Conservation (phyloP, 2,888 invertebrate genomes). For the Muschampia plurimacula region DNA sequence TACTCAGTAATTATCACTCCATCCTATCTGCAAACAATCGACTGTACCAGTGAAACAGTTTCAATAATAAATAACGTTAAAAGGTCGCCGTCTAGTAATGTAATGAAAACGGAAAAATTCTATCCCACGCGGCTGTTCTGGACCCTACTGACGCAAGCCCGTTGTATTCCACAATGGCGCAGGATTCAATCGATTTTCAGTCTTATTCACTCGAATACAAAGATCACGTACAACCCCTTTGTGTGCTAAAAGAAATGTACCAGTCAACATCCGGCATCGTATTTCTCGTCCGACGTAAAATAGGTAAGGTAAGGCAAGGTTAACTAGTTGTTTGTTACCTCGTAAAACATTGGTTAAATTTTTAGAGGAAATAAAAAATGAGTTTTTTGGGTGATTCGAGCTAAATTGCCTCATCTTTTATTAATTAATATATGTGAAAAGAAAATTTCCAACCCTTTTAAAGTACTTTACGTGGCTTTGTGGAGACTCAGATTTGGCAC, state of each 20-base stretch:
- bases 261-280: conserved; percentile 32
- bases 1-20: background rate
- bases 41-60: conserved; percentile 37
- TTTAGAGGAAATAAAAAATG: conserved; percentile 12
- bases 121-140: conserved; percentile 52
- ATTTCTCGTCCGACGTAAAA: conserved; percentile 31
- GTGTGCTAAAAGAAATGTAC: conserved; percentile 11
- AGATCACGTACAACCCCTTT: conserved; percentile 23
- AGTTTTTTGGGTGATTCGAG: too few species aligned
- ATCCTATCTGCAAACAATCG: background rate
- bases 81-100: conserved; percentile 40
- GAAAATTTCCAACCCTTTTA: too few species aligned
- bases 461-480: too few species aligned
- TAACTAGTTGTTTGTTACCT: conserved; percentile 37
- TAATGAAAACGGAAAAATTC: conserved; percentile 49
- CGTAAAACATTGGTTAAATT: conserved; percentile 34
- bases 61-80: conserved; percentile 42
- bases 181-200: conserved; percentile 22
- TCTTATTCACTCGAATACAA: conserved; percentile 22
- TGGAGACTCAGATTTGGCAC: too few species aligned
- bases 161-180: conserved; percentile 6
- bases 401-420: too few species aligned
- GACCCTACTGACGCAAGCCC: conserved; percentile 28
- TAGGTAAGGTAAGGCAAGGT: conserved; percentile 31
- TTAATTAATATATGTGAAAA: too few species aligned